Evolutionary conservation across 2,888 invertebrate species (phyloP).

Genomic region (Agelastica alni): DNA sequence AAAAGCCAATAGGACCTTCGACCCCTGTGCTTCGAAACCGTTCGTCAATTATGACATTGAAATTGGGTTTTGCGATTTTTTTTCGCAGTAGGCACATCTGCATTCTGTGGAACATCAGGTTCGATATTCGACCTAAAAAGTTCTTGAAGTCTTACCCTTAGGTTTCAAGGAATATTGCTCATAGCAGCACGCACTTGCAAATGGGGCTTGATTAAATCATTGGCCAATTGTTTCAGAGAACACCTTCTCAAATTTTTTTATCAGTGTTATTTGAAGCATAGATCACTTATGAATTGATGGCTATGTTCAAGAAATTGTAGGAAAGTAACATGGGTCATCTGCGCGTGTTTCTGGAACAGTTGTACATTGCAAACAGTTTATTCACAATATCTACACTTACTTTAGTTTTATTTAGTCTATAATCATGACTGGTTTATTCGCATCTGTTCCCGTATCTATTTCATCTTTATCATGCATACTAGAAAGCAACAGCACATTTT

Average conservation of each 20-base stretch:
- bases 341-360: background rate
- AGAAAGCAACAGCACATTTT: constrained; percentile 16
- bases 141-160: background rate
- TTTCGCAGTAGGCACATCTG: constrained; percentile 18
- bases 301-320: background rate
- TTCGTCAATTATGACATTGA: constrained; percentile 13
- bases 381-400: constrained; percentile 3
- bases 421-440: constrained; percentile 54
- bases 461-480: constrained; percentile 11
- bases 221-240: too few species aligned
- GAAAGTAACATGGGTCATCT: constrained; percentile 3
- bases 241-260: background rate
- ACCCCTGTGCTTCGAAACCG: too few species aligned
- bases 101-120: background rate
- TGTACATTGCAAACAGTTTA: constrained; percentile 6
- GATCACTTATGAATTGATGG: background rate
- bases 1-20: too few species aligned
- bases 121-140: background rate
- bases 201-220: too few species aligned
- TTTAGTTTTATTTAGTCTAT: constrained; percentile 15
- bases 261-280: background rate
- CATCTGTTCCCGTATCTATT: constrained; percentile 10
- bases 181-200: too few species aligned
- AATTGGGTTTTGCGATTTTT: constrained; percentile 15
- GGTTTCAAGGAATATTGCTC: background rate